Base-by-base conservation (phyloP, 2,797 vertebrate species). In the Margarornis squamiger region DNA sequence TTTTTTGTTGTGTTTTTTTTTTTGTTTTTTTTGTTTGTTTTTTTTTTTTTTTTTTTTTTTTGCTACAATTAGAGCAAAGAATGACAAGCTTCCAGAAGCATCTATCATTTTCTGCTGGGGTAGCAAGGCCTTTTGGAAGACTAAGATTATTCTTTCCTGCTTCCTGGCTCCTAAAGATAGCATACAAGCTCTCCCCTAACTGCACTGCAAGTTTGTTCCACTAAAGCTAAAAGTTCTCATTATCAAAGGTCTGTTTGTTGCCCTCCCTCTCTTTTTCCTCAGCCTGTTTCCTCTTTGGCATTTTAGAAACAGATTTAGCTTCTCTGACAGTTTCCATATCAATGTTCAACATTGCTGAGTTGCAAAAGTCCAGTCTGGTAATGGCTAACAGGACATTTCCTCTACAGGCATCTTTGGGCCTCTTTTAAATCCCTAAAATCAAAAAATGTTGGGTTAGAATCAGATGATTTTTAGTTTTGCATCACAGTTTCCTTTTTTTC, bases 111-210 rank as follows among this genome's bases (percentile, higher is more conserved):
- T 96, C 76, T 93, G 61, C 82, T 86, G 66, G 43, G n/a, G 24
- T 58, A 80, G 74, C 45, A 45, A 86, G 70, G 61, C 36, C 78
- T 62, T 91, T 86, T 62, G 46, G 72, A 91, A 92, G 65, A 91
- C 81, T 84, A 89, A 58, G 59, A 89, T 89, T 96, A 86, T 95
- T 95, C 66, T 84, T 88, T 19, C 8, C 41, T 78, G 49, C 52
- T 89, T 96, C 80, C 94, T 94, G 72, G n/a, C 51, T 96, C 54
- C 85, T 91, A 84, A 88, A 95, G 70, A 90, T 88, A 96, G 70
- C 58, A 86, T 32, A 43, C 86, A 65, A 68, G 52, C 80, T 87
- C 45, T 70, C 27, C 38, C 15, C 5, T 79, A 32, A 58, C 84
- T 62, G 68, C 36, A 75, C 54, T 65, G n/a, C 23, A 65, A 88